Conservation (phyloP, 2,888 invertebrate genomes). For the Hydriomena furcata region DNA sequence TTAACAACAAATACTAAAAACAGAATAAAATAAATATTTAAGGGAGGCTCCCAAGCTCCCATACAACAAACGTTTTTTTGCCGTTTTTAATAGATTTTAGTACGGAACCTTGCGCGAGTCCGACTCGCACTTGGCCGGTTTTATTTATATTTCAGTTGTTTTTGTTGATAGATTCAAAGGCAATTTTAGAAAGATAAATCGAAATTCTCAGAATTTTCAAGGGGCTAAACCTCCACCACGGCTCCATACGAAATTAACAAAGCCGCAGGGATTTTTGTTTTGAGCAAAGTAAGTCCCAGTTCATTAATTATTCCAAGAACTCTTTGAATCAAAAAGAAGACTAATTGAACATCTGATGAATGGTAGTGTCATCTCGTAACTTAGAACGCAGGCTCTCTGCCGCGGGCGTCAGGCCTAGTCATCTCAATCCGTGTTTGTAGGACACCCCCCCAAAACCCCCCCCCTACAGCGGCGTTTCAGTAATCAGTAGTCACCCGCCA, state of each 20-base stretch:
- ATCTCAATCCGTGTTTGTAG: constrained; percentile 66
- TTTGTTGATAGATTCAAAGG: no score
- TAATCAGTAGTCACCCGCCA: constrained; percentile 50
- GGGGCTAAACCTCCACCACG: no score
- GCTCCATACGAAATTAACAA: neutral
- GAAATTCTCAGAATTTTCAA: no score
- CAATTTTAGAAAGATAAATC: no score
- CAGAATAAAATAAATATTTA: no score
- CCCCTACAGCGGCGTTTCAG: constrained; percentile 42
- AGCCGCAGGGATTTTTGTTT: neutral
- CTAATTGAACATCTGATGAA: constrained; percentile 16
- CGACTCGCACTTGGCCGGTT: no score
- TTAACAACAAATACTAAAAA: no score
- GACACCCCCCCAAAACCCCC: constrained; percentile 41
- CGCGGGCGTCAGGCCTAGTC: constrained; percentile 62
- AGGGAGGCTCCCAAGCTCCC: no score
- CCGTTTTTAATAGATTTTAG: no score
- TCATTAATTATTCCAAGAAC: constrained; percentile 6
- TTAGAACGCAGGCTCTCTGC: constrained; percentile 39
- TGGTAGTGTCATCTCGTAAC: constrained; percentile 23
- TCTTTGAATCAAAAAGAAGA: constrained; percentile 10
- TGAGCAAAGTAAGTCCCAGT: neutral
- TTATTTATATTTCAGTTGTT: no score
- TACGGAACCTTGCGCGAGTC: no score
- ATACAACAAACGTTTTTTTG: no score